A percentile compares a stretch with the other conserved stretches of the same genome.
Evolutionary conservation across 2,888 invertebrate genomes (phyloP).

Genomic region (Chymomyza fuscimana): DNA sequence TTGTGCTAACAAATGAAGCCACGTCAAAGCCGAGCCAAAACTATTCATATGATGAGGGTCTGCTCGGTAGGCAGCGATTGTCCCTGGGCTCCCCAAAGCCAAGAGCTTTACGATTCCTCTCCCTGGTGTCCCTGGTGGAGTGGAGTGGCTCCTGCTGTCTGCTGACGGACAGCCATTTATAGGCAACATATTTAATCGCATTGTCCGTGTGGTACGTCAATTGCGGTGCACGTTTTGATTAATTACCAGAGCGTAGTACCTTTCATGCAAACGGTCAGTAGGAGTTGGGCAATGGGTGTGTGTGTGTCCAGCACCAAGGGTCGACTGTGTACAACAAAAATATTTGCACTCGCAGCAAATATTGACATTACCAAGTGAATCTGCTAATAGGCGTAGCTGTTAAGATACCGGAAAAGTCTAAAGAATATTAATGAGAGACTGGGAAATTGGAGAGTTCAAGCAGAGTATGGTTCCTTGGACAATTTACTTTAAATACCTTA

Average conservation of each 20-base stretch:
- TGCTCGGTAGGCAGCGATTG: neutral
- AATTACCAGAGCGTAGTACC: conserved; percentile 36
- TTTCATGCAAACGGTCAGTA: neutral
- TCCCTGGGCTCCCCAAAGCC: neutral
- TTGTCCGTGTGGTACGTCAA: conserved; percentile 45
- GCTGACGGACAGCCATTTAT: conserved; percentile 33
- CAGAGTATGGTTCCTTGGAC: too few relatives aligned
- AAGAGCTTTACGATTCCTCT: neutral
- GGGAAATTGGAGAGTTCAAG: too few relatives aligned
- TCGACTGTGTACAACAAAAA: conserved; percentile 13
- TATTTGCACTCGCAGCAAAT: conserved; percentile 58
- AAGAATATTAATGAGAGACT: neutral
- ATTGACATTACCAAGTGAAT: conserved; percentile 45
- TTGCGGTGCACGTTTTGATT: conserved; percentile 53
- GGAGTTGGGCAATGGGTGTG: conserved; percentile 25
- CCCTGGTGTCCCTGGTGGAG: conserved; percentile 1
- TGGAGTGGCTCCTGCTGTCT: neutral
- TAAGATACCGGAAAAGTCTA: neutral
- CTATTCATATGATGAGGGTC: conserved; percentile 56
- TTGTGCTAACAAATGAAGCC: conserved; percentile 57
- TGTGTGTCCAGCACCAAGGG: conserved; percentile 19
- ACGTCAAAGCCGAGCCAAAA: conserved; percentile 40
- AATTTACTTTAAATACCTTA: too few relatives aligned
- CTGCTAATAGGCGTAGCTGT: conserved; percentile 4
- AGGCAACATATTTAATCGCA: conserved; percentile 47